phyloP scores from a whole-genome alignment of 2,113 vertebrate species.

The Poeciliopsis turrubarensis region DNA sequence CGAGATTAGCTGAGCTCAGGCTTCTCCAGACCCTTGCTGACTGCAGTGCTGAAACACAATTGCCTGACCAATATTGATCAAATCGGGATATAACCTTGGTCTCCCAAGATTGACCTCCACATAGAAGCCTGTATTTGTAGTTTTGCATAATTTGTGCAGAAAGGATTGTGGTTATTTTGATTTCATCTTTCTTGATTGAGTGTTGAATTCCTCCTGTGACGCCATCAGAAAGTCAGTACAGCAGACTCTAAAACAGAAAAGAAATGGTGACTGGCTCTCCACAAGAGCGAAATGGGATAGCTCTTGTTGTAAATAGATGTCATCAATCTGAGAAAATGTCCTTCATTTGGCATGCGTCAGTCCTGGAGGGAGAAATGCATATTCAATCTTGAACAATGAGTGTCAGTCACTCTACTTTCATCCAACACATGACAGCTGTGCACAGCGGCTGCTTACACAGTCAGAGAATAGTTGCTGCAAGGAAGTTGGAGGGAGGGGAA shows the following conservation, averaged over 20 bases:
- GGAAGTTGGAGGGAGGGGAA: conserved; percentile 22
- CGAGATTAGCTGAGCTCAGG: conserved; percentile 38
- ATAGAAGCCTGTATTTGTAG: neutral
- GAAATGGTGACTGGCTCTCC: conserved; percentile 22
- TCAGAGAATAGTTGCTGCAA: conserved; percentile 38
- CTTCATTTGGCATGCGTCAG: conserved; percentile 66
- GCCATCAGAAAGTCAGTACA: conserved; percentile 32
- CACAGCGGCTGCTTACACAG: conserved; percentile 37
- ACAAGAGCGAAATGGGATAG: conserved; percentile 15
- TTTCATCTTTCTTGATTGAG: neutral
- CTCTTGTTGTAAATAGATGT: conserved; percentile 68
- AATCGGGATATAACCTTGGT: conserved; percentile 56
- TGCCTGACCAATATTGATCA: conserved; percentile 67
- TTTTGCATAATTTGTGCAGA: conserved; percentile 47
- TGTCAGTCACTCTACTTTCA: conserved; percentile 65
- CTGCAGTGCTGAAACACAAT: conserved; percentile 56
- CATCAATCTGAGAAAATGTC: conserved; percentile 73
- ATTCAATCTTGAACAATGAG: conserved; percentile 66
- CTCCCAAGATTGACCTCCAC: conserved; percentile 7
- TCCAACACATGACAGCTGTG: conserved; percentile 65
- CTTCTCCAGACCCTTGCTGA: conserved; percentile 6
- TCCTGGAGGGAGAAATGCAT: conserved; percentile 69
- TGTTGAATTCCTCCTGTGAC: conserved; percentile 9
- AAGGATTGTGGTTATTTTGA: neutral
- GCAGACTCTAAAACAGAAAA: conserved; percentile 2